Percentiles rank a stretch among this genome's conserved stretches.
Evolutionary conservation across 2,113 vertebrate genomes (phyloP).

Genomic region (Saccopteryx bilineata): DNA sequence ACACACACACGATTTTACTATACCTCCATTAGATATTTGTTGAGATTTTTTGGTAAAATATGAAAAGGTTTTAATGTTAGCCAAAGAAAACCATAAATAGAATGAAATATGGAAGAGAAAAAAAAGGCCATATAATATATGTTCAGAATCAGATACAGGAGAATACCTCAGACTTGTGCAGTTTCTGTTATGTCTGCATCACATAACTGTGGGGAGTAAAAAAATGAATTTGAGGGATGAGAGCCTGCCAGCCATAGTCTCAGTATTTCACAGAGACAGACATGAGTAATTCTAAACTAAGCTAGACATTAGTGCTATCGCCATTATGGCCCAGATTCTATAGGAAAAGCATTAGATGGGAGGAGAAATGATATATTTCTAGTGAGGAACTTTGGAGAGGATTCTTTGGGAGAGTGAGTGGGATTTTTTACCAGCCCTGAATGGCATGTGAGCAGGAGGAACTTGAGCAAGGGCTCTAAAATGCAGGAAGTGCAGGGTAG

Average conservation of each 20-base stretch:
- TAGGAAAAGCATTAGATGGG: neutral
- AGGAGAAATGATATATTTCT: neutral
- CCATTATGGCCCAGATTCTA: neutral
- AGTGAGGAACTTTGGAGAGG: neutral
- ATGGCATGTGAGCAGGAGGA: neutral
- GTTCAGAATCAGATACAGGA: conserved; percentile 42
- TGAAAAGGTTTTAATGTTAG: conserved; percentile 63
- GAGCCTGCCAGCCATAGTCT: neutral
- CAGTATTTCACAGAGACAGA: neutral
- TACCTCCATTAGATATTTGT: conserved; percentile 16
- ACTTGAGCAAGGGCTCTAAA: neutral
- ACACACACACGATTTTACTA: conserved; percentile 23
- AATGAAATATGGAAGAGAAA: neutral
- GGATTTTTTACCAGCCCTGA: conserved; percentile 13
- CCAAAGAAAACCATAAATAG: neutral
- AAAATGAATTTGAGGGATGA: neutral
- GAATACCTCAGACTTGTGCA: neutral
- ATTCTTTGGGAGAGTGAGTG: neutral
- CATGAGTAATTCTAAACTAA: neutral
- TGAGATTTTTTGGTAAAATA: conserved; percentile 10
- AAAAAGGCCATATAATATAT: neutral
- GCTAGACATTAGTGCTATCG: neutral
- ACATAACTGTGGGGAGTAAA: neutral
- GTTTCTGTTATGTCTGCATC: neutral
- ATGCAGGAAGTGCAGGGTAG: neutral